These are phyloP conservation scores for Zelostemma sp. DNA, from an alignment of 1,140 invertebrate genomes.

Conservation along the genomic window DNA sequence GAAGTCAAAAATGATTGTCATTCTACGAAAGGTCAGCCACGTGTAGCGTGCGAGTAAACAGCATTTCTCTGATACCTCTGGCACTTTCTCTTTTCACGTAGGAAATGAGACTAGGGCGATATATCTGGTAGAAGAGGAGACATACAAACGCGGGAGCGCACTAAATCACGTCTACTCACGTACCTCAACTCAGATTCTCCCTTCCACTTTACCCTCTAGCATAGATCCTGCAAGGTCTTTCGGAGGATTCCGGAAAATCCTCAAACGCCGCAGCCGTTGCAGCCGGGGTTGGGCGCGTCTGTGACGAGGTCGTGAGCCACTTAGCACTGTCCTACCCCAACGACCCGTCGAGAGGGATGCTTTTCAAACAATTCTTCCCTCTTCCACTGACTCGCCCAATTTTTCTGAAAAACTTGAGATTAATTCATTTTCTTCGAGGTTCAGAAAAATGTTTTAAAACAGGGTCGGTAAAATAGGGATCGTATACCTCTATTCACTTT, in stretches of 20 bases:
- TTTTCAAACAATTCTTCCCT: conserved; percentile 38
- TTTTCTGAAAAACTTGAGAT: no score
- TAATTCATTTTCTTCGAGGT: background rate
- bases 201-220: conserved; percentile 5
- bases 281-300: conserved; percentile 7
- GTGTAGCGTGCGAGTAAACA: conserved; percentile 31
- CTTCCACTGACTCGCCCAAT: no score
- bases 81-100: conserved; percentile 27
- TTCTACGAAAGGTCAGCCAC: background rate
- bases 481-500: background rate
- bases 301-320: conserved; percentile 37
- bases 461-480: background rate
- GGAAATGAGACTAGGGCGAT: conserved; percentile 35
- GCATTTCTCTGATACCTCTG: conserved; percentile 41
- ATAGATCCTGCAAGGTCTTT: conserved; percentile 19
- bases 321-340: conserved; percentile 41
- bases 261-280: conserved; percentile 35
- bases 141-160: conserved; percentile 19
- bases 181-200: conserved; percentile 35
- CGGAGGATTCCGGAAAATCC: conserved; percentile 31
- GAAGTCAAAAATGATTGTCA: no score
- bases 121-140: conserved; percentile 37
- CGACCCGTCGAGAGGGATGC: conserved; percentile 25
- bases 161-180: conserved; percentile 38
- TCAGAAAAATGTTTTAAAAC: background rate